Conservation (phyloP, 1,140 invertebrate genomes). For the Leptonema lineaticorne region DNA sequence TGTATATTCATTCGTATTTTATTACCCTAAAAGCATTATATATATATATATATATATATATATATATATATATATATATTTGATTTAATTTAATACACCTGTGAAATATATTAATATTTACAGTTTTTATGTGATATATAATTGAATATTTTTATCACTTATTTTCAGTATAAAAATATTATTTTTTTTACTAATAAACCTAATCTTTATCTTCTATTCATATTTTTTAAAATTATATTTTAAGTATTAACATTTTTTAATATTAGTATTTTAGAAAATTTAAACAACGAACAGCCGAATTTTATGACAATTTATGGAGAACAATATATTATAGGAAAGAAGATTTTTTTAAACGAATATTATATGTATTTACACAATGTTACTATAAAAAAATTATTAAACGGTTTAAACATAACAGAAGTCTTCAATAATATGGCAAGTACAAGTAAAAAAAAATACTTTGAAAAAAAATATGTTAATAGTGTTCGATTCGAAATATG, state of each 20-base stretch:
- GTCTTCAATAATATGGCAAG: conserved; percentile 31
- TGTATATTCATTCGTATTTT: not conserved
- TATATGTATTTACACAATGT: conserved; percentile 2
- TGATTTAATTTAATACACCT: too few relatives aligned
- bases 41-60: too few relatives aligned
- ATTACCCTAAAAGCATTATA: too few relatives aligned
- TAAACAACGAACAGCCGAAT: conserved; percentile 24
- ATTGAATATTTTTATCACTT: not conserved
- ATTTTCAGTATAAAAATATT: too few relatives aligned
- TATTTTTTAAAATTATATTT: too few relatives aligned
- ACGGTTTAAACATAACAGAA: conserved; percentile 20
- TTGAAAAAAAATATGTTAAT: not conserved
- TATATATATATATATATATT: too few relatives aligned
- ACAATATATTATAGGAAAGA: conserved; percentile 31
- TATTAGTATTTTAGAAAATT: conserved; percentile 27
- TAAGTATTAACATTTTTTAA: too few relatives aligned
- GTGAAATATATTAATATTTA: too few relatives aligned
- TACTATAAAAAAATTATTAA: not conserved
- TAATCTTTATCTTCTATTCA: not conserved
- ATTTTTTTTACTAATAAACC: too few relatives aligned
- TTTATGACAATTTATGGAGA: conserved; percentile 18
- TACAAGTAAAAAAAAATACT: not conserved
- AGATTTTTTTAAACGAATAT: conserved; percentile 21
- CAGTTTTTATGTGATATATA: not conserved
- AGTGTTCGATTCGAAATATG: not conserved